Evolutionary conservation across 2,888 invertebrate species (phyloP), one percentile per base, ranked within the genome.

Genomic region (Nemotelus pantherinus): DNA sequence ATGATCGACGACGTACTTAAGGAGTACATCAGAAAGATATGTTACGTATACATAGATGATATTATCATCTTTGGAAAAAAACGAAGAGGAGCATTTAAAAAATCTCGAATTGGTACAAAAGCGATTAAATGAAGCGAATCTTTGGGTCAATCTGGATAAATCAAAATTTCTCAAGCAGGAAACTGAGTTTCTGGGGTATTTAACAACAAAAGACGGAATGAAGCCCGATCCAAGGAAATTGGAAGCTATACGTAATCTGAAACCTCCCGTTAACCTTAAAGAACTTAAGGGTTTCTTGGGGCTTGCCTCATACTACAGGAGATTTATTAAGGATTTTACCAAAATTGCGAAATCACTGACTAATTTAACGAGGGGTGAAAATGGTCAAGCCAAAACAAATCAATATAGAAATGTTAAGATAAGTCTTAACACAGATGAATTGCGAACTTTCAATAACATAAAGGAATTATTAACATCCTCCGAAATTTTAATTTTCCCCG

Each of bases 1-100:
- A 80, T 79, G 76, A 77, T 81, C 0, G 80, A 82, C 55, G 77
- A 77, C 44, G 82, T 86, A 0, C 75, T 86, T 7, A 70, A 81
- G 50, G 85, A 84, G 2, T 65, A 7, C 39, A 75, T 75, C 68
- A 9, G 50, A 5, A 50, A 50, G 9, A 50, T 5, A 50, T 50
- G 50, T 9, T 6, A 50, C 9, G 50, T 50, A 5, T 9, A 50
- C 9, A 50, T 50, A 0, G 79, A 79, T 44, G 77, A 77, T 47
- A 64, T 64, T 47, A 79, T 43, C 44, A 45, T 68, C 2, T 78
- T 72, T 58, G 71, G 58, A 0, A 48, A 72, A 60, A 39, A n/a
- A n/a, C 25, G 58, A 4, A 58, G 25, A 58, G 6, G 58, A 9
- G 3, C 58, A 58, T 25, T n/a, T 58, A 25, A 3, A n/a, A 58